These are phyloP conservation scores for Metridium senile DNA, from an alignment of 92 coral and sea anemone species.

Conservation along the genomic window DNA sequence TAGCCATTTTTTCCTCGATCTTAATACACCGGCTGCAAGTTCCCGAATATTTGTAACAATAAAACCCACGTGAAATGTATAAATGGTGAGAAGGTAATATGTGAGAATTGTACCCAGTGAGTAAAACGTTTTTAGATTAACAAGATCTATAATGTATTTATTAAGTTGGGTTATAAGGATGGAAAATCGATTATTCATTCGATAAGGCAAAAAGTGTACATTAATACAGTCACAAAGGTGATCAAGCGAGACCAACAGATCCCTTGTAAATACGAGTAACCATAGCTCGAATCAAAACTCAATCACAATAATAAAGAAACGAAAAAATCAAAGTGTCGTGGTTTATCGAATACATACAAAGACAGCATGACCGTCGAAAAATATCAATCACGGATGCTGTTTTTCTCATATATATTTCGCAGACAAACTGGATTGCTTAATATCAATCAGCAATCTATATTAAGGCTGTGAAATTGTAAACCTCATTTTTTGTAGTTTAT, in stretches of 20 bases:
- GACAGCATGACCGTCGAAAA: neutral
- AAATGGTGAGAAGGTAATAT: too few relatives aligned
- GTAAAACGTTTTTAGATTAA: neutral
- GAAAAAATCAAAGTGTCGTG: neutral
- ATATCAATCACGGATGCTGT: neutral
- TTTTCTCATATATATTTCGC: neutral
- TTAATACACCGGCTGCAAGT: too few relatives aligned
- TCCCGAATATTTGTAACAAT: too few relatives aligned
- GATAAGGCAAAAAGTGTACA: conserved; percentile 10
- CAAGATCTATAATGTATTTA: neutral
- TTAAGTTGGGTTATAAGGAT: neutral
- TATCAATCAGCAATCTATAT: conserved; percentile 22
- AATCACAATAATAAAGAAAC: neutral
- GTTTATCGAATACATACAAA: neutral
- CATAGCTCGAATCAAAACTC: neutral
- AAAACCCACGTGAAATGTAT: too few relatives aligned
- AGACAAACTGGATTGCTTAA: conserved; percentile 5
- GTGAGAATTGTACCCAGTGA: neutral
- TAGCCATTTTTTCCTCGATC: too few relatives aligned
- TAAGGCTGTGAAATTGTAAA: conserved; percentile 18
- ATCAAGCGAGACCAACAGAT: conserved; percentile 10
- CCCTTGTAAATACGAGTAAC: neutral
- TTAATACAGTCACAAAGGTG: neutral
- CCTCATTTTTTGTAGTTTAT: neutral
- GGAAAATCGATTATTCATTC: conserved; percentile 1